Conservation (phyloP, 2,888 invertebrate genomes). For the Aphodius sticticus region DNA sequence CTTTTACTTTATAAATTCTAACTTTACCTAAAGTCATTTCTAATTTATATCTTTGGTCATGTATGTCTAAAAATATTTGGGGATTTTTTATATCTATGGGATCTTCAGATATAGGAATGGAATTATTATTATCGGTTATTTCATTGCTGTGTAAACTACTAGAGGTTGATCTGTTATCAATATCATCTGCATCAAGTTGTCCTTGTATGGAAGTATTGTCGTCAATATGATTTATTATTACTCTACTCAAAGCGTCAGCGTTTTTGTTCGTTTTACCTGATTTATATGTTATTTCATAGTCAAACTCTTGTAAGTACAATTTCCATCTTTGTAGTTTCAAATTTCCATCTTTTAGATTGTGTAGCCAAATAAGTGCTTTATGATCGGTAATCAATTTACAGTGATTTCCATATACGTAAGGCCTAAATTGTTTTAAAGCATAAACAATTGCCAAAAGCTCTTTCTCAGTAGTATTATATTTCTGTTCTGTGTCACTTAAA, state of each 20-base stretch:
- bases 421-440: constrained; percentile 6
- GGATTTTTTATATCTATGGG: constrained; percentile 8
- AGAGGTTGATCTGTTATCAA: neutral
- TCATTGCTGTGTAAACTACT: neutral
- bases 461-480: neutral
- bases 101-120: neutral
- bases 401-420: neutral
- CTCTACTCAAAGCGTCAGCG: constrained; percentile 5
- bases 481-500: neutral
- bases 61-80: neutral
- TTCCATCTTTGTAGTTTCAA: constrained; percentile 14
- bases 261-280: neutral
- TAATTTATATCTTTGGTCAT: neutral
- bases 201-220: neutral
- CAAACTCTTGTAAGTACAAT: constrained; percentile 10
- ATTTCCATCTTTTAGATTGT: neutral
- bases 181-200: neutral
- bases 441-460: neutral
- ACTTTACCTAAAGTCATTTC: neutral
- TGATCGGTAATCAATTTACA: neutral
- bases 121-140: neutral
- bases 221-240: neutral
- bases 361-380: neutral
- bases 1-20: neutral
- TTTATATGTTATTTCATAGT: constrained; percentile 4